Evolutionary conservation across 2,888 invertebrate genomes (phyloP).

Genomic region (Ophraella communa): DNA sequence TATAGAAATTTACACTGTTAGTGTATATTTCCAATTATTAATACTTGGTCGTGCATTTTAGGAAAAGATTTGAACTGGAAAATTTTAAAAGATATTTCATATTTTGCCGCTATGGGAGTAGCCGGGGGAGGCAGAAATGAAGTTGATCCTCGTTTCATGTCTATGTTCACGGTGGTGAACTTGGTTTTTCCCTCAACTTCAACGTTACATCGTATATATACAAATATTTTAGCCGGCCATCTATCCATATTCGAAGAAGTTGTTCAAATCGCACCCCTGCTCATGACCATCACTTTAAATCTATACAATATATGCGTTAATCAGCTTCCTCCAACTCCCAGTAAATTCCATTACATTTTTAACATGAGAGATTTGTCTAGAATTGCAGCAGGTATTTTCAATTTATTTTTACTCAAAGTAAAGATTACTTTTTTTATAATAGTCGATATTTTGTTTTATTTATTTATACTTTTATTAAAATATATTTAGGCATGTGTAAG

Average conservation of each 20-base stretch:
- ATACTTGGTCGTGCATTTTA: neutral
- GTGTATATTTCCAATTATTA: neutral
- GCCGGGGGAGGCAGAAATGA: slow-evolving; percentile 90
- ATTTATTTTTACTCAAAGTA: neutral
- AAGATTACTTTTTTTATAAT: neutral
- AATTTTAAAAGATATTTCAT: slow-evolving; percentile 80
- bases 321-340: slow-evolving; percentile 88
- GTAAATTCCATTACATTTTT: slow-evolving; percentile 94
- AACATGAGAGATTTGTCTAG: slow-evolving; percentile 90
- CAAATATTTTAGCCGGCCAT: slow-evolving; percentile 82
- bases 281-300: slow-evolving; percentile 81
- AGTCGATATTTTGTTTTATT: too few species aligned
- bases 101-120: slow-evolving; percentile 84
- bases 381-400: slow-evolving; percentile 65
- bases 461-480: too few species aligned
- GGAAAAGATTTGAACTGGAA: slow-evolving; percentile 90
- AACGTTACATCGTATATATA: slow-evolving; percentile 82
- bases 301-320: slow-evolving; percentile 80
- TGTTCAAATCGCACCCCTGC: slow-evolving; percentile 69
- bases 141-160: slow-evolving; percentile 89
- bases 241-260: slow-evolving; percentile 72
- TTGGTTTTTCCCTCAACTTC: slow-evolving; percentile 81
- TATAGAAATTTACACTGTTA: too few species aligned
- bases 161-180: slow-evolving; percentile 88
- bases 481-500: slow-evolving; percentile 67